Evolutionary conservation across 1,140 invertebrate species (phyloP), one percentile per base, ranked within the genome.

Genomic region (Caenorhabditis tropicalis): DNA sequence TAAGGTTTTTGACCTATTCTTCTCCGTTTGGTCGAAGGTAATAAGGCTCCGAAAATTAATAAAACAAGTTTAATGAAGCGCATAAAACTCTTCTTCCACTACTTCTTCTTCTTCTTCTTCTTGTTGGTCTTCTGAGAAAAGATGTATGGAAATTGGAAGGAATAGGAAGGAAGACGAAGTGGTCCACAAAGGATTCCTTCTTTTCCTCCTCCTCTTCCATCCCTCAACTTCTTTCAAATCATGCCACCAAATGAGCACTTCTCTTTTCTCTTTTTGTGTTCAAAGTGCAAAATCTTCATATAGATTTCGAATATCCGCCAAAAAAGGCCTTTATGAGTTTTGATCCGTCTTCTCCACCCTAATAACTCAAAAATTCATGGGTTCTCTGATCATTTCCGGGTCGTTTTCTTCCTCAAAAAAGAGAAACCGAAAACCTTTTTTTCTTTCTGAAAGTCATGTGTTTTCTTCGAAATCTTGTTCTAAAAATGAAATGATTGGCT

Each of bases 181-280:
- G 65, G 65, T 74, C 65, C 65, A 74, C 65, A 74, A 74, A 74
- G 65, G 65, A 74, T 74, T 74, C 65, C 36, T 36, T 27, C 29
- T 70, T 36, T 19, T 27, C 36, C 36, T 65, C 21, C 60, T 70
- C 31, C 21, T 39, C 60, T 29, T n/a, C n/a, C n/a, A n/a, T n/a
- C n/a, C n/a, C n/a, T n/a, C n/a, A n/a, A n/a, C 36, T 43, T n/a
- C 21, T 24, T n/a, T 2, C 65, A 65, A 65, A 65, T 65, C 58
- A 65, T 65, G 31, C 65, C 21, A 74, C 65, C 65, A 74, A 74
- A 74, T 74, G 65, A 74, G 65, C 58, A 56, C 53, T 56, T 7
- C 29, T 65, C 36, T 19, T 31, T 65, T 6, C 36, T 36, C 4
- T 33, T 65, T 19, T 27, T 21, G 36, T 19, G 24, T 12, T 43